Base-by-base conservation (phyloP, 2,113 vertebrate species). In the Seriola aureovittata region DNA sequence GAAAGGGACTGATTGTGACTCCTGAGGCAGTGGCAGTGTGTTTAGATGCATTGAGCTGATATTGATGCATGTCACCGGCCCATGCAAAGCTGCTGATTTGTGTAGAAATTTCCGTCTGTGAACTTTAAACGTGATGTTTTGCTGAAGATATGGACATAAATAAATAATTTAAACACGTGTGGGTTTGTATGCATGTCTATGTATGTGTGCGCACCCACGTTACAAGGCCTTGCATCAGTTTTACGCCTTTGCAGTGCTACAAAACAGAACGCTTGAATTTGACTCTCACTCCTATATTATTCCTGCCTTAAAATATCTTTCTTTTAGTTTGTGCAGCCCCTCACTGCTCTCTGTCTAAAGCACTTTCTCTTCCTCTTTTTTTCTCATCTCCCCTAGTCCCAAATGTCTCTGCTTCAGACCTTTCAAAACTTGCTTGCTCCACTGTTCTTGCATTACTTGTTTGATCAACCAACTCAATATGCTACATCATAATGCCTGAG, bases 161-260 rank as follows among this genome's bases (percentile, higher is more conserved):
- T 74, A 78, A 79, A 90, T 65, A 19, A 78, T 29, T 54, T 19
- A 25, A 42, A 42, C 54, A 23, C 57, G 70, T 69, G 52, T 55
- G 29, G 19, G 52, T 77, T 23, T 46, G 38, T 14, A 23, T 72
- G 40, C 10, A n/a, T 54, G 74, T 48, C 5, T 58, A 21, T 71
- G 38, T 63, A 3, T 62, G 75, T 72, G 70, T 44, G 42, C 13
- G 59, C 42, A 32, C 19, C 36, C 48, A 69, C 23, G 38, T 92
- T 93, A 76, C 90, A 90, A 52, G 44, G 71, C 72, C 85, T 93
- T 93, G 89, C 90, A 89, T 92, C 92, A 92, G 63, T 85, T 79
- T 72, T 62, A 70, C 84, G 81, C 66, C 70, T 89, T 88, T 84
- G 80, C 81, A 80, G 80, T 59, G 40, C 63, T 67, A 85, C 70